Conservation (phyloP, 1,140 invertebrate genomes). For the Manduca sexta region DNA sequence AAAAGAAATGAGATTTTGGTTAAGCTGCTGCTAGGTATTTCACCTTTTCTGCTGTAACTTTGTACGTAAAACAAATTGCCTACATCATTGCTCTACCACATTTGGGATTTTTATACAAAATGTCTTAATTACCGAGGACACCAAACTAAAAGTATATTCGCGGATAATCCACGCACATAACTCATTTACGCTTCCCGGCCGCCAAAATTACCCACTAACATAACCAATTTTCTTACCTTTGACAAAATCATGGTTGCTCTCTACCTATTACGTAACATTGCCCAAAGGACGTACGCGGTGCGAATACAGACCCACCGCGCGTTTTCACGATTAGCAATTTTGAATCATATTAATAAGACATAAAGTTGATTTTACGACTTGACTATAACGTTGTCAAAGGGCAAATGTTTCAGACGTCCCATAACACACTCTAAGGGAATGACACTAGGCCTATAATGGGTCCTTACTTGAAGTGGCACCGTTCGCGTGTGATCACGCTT, state of each 20-base stretch:
- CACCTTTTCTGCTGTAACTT: too few relatives aligned
- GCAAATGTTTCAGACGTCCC: slow-evolving; percentile 27
- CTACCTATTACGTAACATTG: slow-evolving; percentile 69
- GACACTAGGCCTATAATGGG: slow-evolving; percentile 45
- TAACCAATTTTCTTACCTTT: slow-evolving; percentile 72
- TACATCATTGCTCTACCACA: too few relatives aligned
- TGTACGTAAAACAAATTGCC: too few relatives aligned
- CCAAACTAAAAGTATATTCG: slow-evolving; percentile 19
- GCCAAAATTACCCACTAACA: slow-evolving; percentile 57
- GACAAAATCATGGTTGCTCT: slow-evolving; percentile 62
- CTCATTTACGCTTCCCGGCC: slow-evolving; percentile 37
- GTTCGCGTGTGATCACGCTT: slow-evolving; percentile 39
- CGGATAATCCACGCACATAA: slow-evolving; percentile 33
- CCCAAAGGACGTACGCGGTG: slow-evolving; percentile 61
- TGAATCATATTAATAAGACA: slow-evolving; percentile 41
- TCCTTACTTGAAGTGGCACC: slow-evolving; percentile 27
- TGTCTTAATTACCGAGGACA: neutral
- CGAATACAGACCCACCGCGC: slow-evolving; percentile 41
- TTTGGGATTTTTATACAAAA: too few relatives aligned
- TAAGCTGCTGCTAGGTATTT: too few relatives aligned
- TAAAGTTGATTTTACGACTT: slow-evolving; percentile 45
- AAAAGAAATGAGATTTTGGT: too few relatives aligned
- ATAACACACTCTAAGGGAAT: slow-evolving; percentile 41
- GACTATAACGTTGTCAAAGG: slow-evolving; percentile 24
- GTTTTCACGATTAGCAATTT: slow-evolving; percentile 29